phyloP scores from a whole-genome alignment of 2,113 vertebrate species.

The Tetrax tetrax region DNA sequence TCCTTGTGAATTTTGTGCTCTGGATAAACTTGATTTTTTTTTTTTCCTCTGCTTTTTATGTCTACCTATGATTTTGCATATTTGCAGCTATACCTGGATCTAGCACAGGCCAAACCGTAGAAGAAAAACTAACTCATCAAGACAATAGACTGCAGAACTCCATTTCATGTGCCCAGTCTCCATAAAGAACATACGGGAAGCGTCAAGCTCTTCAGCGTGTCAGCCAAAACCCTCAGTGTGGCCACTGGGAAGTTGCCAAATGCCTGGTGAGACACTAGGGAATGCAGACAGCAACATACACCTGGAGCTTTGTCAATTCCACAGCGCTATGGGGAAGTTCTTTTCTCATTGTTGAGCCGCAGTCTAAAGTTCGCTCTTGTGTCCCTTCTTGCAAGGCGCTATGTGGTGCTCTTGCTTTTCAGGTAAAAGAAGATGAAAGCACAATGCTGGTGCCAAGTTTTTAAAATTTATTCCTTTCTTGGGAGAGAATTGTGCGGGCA shows the following conservation, averaged over 20 bases:
- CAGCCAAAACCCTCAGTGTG: not conserved
- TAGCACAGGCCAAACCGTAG: not conserved
- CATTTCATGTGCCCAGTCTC: not conserved
- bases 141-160: not conserved
- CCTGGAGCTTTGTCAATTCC: not conserved
- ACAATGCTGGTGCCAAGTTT: not conserved
- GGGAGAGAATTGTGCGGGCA: not conserved
- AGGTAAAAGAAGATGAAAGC: not conserved
- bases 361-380: not conserved
- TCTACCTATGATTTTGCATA: rapidly evolving
- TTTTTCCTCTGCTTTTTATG: not conserved
- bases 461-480: not conserved
- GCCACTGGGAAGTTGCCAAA: not conserved
- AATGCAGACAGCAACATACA: not conserved
- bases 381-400: not conserved
- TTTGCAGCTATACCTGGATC: not conserved
- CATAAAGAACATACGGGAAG: not conserved
- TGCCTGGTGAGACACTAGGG: rapidly evolving
- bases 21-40: not conserved
- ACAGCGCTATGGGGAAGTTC: not conserved
- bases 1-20: not conserved
- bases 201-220: not conserved
- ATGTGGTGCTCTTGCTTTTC: not conserved
- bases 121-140: not conserved
- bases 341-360: not conserved